These are phyloP conservation scores for Rhagonycha lutea DNA, from an alignment of 2,888 invertebrate genomes.

Conservation along the genomic window DNA sequence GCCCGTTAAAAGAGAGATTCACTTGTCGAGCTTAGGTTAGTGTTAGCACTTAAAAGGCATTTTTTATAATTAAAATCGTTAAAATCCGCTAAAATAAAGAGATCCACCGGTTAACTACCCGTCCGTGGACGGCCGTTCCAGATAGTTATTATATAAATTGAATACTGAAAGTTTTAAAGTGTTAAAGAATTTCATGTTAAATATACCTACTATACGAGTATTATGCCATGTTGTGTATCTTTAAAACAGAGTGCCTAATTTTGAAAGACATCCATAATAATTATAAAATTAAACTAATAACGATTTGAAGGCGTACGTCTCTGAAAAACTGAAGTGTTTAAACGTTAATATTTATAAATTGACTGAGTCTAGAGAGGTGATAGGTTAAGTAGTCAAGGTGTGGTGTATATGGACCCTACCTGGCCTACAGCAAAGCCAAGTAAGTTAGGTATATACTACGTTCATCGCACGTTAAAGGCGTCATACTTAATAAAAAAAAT, in stretches of 20 bases:
- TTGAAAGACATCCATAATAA: not conserved
- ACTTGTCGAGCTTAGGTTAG: too few relatives aligned
- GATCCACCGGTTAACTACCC: too few relatives aligned
- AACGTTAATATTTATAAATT: constrained; percentile 54
- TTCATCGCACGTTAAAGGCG: not conserved
- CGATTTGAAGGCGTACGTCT: not conserved
- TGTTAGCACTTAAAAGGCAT: too few relatives aligned
- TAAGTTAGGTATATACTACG: not conserved
- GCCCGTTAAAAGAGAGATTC: too few relatives aligned
- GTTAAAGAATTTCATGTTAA: not conserved
- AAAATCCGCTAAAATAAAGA: too few relatives aligned
- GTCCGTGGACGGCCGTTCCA: too few relatives aligned
- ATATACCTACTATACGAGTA: not conserved
- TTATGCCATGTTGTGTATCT: not conserved
- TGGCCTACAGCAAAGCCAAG: constrained; percentile 24
- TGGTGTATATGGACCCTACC: constrained; percentile 44
- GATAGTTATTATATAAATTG: too few relatives aligned
- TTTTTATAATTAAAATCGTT: too few relatives aligned
- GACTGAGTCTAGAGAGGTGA: constrained; percentile 52
- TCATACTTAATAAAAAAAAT: not conserved
- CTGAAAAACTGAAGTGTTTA: constrained; percentile 42
- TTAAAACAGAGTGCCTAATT: not conserved
- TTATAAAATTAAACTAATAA: not conserved
- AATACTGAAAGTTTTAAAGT: too few relatives aligned
- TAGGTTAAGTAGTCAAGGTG: constrained; percentile 54